Evolutionary conservation across 2,113 vertebrate genomes (phyloP).

Genomic region (Varanus salvator): DNA sequence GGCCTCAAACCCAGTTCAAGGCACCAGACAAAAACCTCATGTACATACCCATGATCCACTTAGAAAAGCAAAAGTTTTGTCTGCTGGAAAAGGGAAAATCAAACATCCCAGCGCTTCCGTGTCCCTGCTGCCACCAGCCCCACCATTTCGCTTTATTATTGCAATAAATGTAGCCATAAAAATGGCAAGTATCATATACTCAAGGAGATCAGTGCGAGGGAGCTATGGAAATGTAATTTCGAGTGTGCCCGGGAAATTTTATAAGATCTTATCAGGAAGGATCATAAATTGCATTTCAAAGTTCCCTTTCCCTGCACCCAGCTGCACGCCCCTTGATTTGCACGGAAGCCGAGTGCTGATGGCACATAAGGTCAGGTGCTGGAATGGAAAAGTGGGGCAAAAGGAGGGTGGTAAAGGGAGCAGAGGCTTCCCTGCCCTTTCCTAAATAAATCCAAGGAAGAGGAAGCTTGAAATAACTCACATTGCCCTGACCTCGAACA

Average conservation of each 20-base stretch:
- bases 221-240: conserved; percentile 79
- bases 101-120: conserved; percentile 33
- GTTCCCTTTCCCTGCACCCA: background rate
- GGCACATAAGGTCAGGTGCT: background rate
- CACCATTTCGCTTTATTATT: conserved; percentile 69
- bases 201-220: conserved; percentile 58
- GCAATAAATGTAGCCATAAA: conserved; percentile 76
- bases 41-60: background rate
- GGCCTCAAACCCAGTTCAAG: background rate
- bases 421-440: background rate
- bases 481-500: background rate
- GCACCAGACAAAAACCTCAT: background rate
- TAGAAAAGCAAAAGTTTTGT: background rate
- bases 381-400: conserved; percentile 20
- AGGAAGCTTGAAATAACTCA: background rate
- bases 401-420: background rate
- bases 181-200: conserved; percentile 62
- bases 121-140: background rate
- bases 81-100: background rate
- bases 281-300: conserved; percentile 71
- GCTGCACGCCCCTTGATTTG: conserved; percentile 23
- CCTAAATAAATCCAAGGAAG: background rate
- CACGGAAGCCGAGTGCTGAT: background rate
- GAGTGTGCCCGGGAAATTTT: conserved; percentile 74
- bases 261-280: conserved; percentile 73